These are phyloP conservation scores for Danio jaintianensis DNA, from an alignment of 2,797 vertebrate genomes.

Conservation along the genomic window DNA sequence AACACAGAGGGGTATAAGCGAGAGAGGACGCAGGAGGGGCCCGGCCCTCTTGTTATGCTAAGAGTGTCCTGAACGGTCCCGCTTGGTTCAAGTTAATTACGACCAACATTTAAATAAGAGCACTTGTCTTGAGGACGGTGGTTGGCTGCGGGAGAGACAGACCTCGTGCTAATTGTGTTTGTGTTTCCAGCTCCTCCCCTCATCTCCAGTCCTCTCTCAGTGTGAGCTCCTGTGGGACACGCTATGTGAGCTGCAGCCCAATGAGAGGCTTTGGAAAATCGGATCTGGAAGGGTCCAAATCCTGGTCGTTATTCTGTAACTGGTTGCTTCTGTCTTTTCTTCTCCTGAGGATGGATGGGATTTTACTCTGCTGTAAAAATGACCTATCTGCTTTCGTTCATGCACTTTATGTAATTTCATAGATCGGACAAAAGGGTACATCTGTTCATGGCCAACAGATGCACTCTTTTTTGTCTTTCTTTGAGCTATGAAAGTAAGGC, in stretches of 20 bases:
- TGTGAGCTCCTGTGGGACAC: slow-evolving; percentile 62
- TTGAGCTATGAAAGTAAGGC: neutral
- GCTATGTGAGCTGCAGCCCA: slow-evolving; percentile 61
- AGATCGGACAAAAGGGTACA: neutral
- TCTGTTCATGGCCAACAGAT: neutral
- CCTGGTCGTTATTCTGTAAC: neutral
- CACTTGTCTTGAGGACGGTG: slow-evolving; percentile 71
- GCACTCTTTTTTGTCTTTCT: neutral
- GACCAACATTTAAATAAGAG: slow-evolving; percentile 81
- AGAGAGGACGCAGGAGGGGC: slow-evolving; percentile 67
- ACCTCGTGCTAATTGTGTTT: slow-evolving; percentile 80
- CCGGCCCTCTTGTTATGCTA: slow-evolving; percentile 74
- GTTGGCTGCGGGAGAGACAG: slow-evolving; percentile 68
- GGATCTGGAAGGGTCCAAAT: slow-evolving; percentile 5
- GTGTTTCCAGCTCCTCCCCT: slow-evolving; percentile 69
- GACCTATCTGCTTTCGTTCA: neutral
- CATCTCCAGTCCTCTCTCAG: slow-evolving; percentile 58
- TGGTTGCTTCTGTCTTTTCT: slow-evolving; percentile 5
- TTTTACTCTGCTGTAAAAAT: slow-evolving; percentile 15
- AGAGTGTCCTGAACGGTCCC: slow-evolving; percentile 71
- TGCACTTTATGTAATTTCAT: neutral
- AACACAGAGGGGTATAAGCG: slow-evolving; percentile 41
- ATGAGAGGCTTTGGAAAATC: slow-evolving; percentile 31
- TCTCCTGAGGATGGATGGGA: neutral
- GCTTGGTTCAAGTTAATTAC: slow-evolving; percentile 78